Base-by-base conservation (phyloP, 2,797 vertebrate genomes). In the Cyprinodon diabolis region DNA sequence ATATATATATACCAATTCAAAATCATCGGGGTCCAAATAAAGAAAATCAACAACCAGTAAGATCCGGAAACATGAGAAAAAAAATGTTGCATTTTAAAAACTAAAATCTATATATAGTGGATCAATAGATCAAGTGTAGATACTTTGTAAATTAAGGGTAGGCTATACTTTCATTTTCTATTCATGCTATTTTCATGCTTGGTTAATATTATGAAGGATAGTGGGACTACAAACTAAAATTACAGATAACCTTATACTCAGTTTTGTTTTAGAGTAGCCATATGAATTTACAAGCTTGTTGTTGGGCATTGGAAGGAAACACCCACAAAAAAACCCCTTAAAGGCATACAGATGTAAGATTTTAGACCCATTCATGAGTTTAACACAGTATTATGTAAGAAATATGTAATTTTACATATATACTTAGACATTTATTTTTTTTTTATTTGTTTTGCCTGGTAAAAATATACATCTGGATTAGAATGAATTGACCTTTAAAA, bases 1-100 rank as follows among this genome's bases (percentile, higher is more conserved):
- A 30, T 30, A 30, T 30, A 30, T 30, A 30, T 30, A 30, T 30
- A 30, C n/a, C n/a, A n/a, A n/a, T n/a, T n/a, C n/a, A n/a, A n/a
- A n/a, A n/a, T n/a, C n/a, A n/a, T n/a, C n/a, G n/a, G n/a, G n/a
- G n/a, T n/a, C n/a, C n/a, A n/a, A n/a, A n/a, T n/a, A n/a, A n/a
- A n/a, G n/a, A n/a, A n/a, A n/a, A n/a, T n/a, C n/a, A n/a, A n/a
- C n/a, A n/a, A n/a, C n/a, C n/a, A n/a, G n/a, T n/a, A n/a, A n/a
- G n/a, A n/a, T n/a, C n/a, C 77, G 25, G 1, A 94, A 94, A 54
- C 96, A 88, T 66, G 93, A 93, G 69, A 66, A 68, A 94, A 93
- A 95, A 96, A 95, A 72, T 79, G 14, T 0, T 35, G 19, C 14
- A 6, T 58, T 35, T 30, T 35, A 58, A 30, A 7, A 19, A 37